Percentiles rank a stretch among this genome's conserved stretches.
Evolutionary conservation across 2,888 invertebrate species (phyloP).

Genomic region (Napeogenes sylphis): DNA sequence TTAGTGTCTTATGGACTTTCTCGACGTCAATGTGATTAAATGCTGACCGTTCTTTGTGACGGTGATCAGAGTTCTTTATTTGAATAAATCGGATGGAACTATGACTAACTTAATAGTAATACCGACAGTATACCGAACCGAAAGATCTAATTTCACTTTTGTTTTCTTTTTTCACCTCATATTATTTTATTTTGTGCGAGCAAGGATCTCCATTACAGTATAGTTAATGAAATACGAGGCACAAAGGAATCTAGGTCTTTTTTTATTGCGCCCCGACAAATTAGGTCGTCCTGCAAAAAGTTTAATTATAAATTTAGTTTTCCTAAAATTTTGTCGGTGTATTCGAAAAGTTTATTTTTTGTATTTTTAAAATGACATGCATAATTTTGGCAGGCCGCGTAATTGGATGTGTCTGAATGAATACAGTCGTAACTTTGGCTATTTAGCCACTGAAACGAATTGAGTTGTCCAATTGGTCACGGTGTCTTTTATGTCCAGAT

Average conservation of each 20-base stretch:
- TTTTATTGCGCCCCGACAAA: neutral
- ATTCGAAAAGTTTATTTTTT: neutral
- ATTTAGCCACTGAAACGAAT: constrained; percentile 33
- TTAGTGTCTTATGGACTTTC: constrained; percentile 56
- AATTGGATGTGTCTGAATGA: constrained; percentile 23
- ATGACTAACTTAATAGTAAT: too few species aligned
- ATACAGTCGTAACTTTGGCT: constrained; percentile 20
- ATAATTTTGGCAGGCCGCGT: constrained; percentile 16
- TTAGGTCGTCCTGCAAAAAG: neutral
- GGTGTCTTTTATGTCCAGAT: constrained; percentile 9
- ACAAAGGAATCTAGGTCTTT: neutral
- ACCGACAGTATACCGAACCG: too few species aligned
- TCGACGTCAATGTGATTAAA: constrained; percentile 49
- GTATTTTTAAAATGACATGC: constrained; percentile 15
- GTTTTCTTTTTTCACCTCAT: too few species aligned
- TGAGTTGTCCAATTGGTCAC: constrained; percentile 32
- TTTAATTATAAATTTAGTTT: constrained; percentile 5
- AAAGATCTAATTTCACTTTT: too few species aligned
- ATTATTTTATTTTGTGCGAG: constrained; percentile 16
- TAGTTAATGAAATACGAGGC: constrained; percentile 43
- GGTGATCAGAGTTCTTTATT: constrained; percentile 3
- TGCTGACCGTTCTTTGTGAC: constrained; percentile 15
- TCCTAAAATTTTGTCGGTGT: constrained; percentile 6
- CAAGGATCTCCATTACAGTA: constrained; percentile 39
- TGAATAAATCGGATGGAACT: neutral